A percentile compares a stretch with the other conserved stretches of the same genome.
Conservation (phyloP, 1,140 invertebrate species). For the Zaprionus capensis region DNA sequence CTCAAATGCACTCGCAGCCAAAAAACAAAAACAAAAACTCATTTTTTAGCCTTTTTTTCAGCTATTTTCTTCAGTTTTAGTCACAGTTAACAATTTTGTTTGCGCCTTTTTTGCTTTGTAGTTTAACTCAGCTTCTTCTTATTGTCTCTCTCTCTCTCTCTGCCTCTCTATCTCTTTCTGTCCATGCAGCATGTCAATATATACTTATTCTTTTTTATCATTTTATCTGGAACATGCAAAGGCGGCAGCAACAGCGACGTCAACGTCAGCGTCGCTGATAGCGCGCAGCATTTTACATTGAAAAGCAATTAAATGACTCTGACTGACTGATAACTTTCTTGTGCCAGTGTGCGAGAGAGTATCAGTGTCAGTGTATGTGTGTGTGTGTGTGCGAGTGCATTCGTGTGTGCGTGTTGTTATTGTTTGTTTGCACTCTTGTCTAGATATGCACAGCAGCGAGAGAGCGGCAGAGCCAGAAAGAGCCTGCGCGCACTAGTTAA, state of each 20-base stretch:
- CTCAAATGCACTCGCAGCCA: conserved; percentile 47
- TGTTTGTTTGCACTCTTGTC: conserved; percentile 48
- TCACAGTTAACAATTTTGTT: conserved; percentile 38
- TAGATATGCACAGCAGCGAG: conserved; percentile 42
- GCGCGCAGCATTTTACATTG: conserved; percentile 57
- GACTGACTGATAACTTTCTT: conserved; percentile 49
- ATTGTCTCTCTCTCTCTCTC: conserved; percentile 15
- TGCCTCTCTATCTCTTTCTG: conserved; percentile 6
- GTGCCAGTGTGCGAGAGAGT: background rate
- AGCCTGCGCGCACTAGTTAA: background rate
- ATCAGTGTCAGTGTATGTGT: conserved; percentile 6
- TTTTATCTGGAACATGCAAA: conserved; percentile 60
- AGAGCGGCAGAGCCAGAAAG: background rate
- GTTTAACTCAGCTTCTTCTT: conserved; percentile 1
- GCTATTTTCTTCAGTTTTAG: conserved; percentile 21
- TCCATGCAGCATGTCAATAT: background rate
- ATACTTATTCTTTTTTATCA: conserved; percentile 37
- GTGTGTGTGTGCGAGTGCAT: conserved; percentile 15
- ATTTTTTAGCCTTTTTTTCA: conserved; percentile 8
- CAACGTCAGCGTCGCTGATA: conserved; percentile 40
- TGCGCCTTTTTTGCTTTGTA: conserved; percentile 17
- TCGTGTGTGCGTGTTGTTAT: background rate
- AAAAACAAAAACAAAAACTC: conserved; percentile 24
- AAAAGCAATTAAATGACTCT: conserved; percentile 71
- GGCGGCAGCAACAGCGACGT: conserved; percentile 26